Percentiles rank a stretch among this genome's conserved stretches.
Evolutionary conservation across 2,888 invertebrate species (phyloP).

Genomic region (Fragum fragum): DNA sequence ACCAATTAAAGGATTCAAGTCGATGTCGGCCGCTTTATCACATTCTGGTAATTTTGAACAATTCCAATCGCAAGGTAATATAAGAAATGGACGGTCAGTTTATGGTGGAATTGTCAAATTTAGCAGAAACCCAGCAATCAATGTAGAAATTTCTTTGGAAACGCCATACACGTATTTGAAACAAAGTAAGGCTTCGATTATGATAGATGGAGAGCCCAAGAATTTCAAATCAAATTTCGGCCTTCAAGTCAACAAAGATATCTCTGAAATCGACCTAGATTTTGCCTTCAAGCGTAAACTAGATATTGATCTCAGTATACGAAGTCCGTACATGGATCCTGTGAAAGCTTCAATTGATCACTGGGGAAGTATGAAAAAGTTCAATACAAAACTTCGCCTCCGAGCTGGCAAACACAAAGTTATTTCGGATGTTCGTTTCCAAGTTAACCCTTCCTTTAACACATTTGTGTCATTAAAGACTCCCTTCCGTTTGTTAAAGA

Average conservation of each 20-base stretch:
- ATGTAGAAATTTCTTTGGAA: constrained; percentile 27
- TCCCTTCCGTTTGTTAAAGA: constrained; percentile 45
- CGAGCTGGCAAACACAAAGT: constrained; percentile 28
- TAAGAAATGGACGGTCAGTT: constrained; percentile 27
- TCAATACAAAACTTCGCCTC: constrained; percentile 23
- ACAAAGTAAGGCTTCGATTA: constrained; percentile 31
- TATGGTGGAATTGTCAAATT: constrained; percentile 39
- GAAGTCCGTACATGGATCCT: constrained; percentile 45
- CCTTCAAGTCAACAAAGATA: constrained; percentile 51
- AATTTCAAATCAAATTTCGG: constrained; percentile 51
- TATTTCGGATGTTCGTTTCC: constrained; percentile 35
- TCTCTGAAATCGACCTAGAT: constrained; percentile 42
- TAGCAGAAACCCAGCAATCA: constrained; percentile 24
- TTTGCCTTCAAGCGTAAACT: constrained; percentile 36
- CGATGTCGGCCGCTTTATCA: constrained; percentile 40
- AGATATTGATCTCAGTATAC: constrained; percentile 50
- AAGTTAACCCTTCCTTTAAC: constrained; percentile 45
- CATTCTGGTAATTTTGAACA: constrained; percentile 39
- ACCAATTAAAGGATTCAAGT: constrained; percentile 45
- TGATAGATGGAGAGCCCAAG: constrained; percentile 41
- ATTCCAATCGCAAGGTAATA: constrained; percentile 38
- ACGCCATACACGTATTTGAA: constrained; percentile 45
- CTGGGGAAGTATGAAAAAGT: constrained; percentile 45
- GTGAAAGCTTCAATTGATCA: constrained; percentile 55
- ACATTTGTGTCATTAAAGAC: constrained; percentile 38